Evolutionary conservation across 2,113 vertebrate species (phyloP).

Genomic region (Pterocles orientalis): DNA sequence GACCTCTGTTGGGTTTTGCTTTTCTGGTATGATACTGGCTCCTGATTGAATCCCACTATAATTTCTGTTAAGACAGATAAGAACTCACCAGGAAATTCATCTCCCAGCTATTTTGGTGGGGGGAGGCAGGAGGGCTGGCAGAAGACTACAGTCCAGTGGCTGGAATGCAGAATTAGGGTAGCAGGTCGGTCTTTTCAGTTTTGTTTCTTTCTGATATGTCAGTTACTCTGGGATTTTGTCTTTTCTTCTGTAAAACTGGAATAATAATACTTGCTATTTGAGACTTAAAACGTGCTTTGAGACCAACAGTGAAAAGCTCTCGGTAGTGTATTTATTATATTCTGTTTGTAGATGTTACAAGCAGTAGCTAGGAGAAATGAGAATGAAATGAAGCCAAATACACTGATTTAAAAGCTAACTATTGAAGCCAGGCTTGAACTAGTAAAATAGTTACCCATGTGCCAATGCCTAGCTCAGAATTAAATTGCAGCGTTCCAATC

Average conservation of each 20-base stretch:
- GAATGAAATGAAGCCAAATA: constrained; percentile 27
- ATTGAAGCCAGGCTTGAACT: not conserved
- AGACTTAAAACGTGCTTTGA: constrained; percentile 12
- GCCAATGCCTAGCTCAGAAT: not conserved
- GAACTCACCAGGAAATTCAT: not conserved
- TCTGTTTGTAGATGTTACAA: constrained; percentile 19
- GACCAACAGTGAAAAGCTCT: constrained; percentile 34
- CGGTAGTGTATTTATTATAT: not conserved
- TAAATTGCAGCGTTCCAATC: constrained; percentile 1
- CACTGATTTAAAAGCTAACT: not conserved
- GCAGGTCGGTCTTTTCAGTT: not conserved
- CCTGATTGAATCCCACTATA: not conserved
- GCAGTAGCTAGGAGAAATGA: constrained; percentile 10
- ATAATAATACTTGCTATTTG: constrained; percentile 33
- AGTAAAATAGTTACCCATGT: not conserved
- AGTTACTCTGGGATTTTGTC: constrained; percentile 16
- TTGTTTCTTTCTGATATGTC: not conserved
- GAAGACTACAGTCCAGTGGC: not conserved
- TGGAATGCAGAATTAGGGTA: not conserved
- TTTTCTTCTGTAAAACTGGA: constrained; percentile 10
- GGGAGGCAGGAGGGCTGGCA: not conserved
- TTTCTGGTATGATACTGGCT: not conserved
- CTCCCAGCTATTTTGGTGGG: not conserved
- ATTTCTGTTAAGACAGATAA: not conserved
- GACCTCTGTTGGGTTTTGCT: not conserved